Conservation (phyloP, 2,888 invertebrate genomes). For the Elgonia sp. region DNA sequence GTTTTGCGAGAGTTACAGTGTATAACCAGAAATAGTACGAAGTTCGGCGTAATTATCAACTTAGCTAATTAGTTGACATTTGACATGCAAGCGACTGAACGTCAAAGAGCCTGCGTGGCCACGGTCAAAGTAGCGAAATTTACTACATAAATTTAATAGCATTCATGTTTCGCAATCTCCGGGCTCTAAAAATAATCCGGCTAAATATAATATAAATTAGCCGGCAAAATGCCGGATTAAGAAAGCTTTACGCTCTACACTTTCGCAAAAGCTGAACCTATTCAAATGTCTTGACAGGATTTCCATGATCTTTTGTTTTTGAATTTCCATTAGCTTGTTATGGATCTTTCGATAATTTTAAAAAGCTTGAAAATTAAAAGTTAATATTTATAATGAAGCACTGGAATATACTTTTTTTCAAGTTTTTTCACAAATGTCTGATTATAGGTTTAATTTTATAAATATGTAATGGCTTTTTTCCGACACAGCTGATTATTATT, state of each 20-base stretch:
- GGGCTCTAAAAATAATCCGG: conserved; percentile 49
- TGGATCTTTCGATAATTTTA: no score
- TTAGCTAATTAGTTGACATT: conserved; percentile 74
- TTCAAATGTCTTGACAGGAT: conserved; percentile 10
- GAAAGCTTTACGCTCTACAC: conserved; percentile 25
- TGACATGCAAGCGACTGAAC: conserved; percentile 67
- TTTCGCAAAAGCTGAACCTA: conserved; percentile 13
- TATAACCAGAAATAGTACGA: conserved; percentile 61
- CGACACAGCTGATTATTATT: no score
- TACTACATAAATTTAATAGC: conserved; percentile 64
- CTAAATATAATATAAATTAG: conserved; percentile 65
- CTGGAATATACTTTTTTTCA: no score
- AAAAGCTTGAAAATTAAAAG: no score
- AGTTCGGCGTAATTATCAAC: conserved; percentile 70
- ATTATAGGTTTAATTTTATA: no score
- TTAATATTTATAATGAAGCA: no score
- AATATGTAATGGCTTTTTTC: no score
- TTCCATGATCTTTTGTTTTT: conserved; percentile 17
- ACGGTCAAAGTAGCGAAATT: conserved; percentile 66
- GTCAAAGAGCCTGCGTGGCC: conserved; percentile 63
- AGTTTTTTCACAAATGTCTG: no score
- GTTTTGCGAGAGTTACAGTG: conserved; percentile 59
- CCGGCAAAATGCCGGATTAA: conserved; percentile 60
- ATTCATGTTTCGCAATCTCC: conserved; percentile 57
- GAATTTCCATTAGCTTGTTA: conserved; percentile 7